phyloP scores from a whole-genome alignment of 2,113 vertebrate genomes.

The Gobio gobio region DNA sequence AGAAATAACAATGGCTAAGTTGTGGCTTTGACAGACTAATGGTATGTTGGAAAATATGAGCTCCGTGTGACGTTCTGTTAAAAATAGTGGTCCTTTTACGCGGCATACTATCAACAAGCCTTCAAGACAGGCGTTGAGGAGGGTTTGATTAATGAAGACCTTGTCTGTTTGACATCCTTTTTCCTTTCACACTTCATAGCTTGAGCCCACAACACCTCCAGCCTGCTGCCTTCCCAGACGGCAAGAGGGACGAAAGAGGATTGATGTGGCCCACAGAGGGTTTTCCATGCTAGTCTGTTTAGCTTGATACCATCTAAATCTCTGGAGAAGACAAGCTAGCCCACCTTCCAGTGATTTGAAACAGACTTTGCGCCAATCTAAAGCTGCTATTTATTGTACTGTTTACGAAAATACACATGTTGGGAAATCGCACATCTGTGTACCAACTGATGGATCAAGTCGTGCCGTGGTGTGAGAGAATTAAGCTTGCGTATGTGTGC shows the following conservation, averaged over 20 bases:
- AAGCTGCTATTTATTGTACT: conserved; percentile 46
- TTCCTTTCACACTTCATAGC: conserved; percentile 51
- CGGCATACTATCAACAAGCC: conserved; percentile 62
- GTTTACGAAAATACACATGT: conserved; percentile 45
- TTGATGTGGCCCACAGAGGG: conserved; percentile 53
- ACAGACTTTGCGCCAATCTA: conserved; percentile 13
- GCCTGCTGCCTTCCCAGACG: conserved; percentile 53
- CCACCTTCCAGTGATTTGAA: background rate
- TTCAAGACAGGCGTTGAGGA: conserved; percentile 44
- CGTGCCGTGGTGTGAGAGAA: background rate
- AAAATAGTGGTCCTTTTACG: conserved; percentile 34
- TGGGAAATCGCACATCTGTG: conserved; percentile 41
- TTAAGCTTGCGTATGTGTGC: background rate
- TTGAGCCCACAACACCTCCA: conserved; percentile 59
- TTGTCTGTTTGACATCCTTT: conserved; percentile 32
- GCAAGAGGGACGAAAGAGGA: conserved; percentile 37
- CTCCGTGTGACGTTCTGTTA: conserved; percentile 22
- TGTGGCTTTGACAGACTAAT: conserved; percentile 31
- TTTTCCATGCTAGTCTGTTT: background rate
- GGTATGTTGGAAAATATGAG: conserved; percentile 19
- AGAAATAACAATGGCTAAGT: conserved; percentile 29
- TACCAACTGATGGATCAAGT: conserved; percentile 36
- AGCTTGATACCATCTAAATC: conserved; percentile 26
- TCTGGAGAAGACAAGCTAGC: background rate
- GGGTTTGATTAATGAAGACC: conserved; percentile 49